Evolutionary conservation across 2,888 invertebrate species (phyloP), one percentile per base, ranked within the genome.

Genomic region (Leptinotarsa peninsularis): DNA sequence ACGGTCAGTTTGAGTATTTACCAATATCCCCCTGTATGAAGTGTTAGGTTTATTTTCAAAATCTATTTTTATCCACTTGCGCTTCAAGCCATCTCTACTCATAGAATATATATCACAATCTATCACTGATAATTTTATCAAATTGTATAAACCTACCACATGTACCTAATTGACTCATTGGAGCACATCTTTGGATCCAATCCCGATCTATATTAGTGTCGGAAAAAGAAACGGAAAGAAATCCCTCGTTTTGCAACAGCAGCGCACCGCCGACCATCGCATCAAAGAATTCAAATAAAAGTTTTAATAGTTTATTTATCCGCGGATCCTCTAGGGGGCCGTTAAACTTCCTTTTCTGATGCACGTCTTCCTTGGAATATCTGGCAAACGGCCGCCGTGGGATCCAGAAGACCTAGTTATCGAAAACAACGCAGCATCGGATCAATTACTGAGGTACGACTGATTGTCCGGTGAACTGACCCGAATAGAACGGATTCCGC

Each of bases 251-350:
- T 23, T 17, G 33, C 63, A n/a, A n/a, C 43, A 10, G 63, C 17
- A 63, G 63, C 63, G 43, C 63, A 7, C 63, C 63, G 67, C 63
- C 63, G 67, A 71, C 71, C 69, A 74, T 72, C 73, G 73, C 72
- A 72, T 74, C 73, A 63, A 78, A 76, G 80, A 80, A 80, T 78
- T 80, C 80, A 75, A 80, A 80, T 78, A 78, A 85, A 86, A 86
- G 82, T 87, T 86, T 86, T 86, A 87, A 86, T 86, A 86, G 86
- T 86, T 87, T 86, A 85, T 86, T 86, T 86, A 86, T 86, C 85
- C 84, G 63, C 72, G 76, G 71, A 58, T 71, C 76, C 76, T 68
- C 76, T 68, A 50, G 76, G 66, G 87, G 84, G 85, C 85, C 84
- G 85, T 87, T 86, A 86, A 84, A 84, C 82, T 84, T 85, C 82